A percentile compares a stretch with the other conserved stretches of the same genome.
These are phyloP conservation scores for Semicossyphus pulcher DNA, from an alignment of 2,113 vertebrate genomes.

Conservation along the genomic window DNA sequence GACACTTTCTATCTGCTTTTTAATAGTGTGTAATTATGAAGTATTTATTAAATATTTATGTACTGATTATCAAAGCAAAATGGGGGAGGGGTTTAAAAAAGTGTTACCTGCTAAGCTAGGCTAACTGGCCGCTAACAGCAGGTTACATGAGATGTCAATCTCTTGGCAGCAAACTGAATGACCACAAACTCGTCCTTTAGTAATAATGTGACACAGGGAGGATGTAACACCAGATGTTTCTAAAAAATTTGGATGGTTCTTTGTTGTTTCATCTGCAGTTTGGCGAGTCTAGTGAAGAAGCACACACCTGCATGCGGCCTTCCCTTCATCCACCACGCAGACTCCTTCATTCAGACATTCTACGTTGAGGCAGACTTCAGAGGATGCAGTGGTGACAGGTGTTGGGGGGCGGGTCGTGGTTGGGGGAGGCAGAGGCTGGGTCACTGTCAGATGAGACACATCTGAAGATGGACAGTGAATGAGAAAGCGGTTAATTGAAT, in stretches of 20 bases:
- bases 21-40: too few species aligned
- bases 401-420: background rate
- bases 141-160: too few species aligned
- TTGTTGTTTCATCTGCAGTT: background rate
- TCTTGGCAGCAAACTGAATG: too few species aligned
- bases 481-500: background rate
- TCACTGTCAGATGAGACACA: slow-evolving; percentile 84
- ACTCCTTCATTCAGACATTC: slow-evolving; percentile 87
- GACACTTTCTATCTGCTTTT: too few species aligned
- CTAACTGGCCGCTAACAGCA: too few species aligned
- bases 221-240: background rate
- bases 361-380: slow-evolving; percentile 68
- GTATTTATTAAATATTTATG: too few species aligned
- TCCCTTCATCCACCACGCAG: slow-evolving; percentile 70
- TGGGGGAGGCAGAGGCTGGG: slow-evolving; percentile 62
- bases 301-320: slow-evolving; percentile 87
- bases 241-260: background rate
- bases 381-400: background rate
- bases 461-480: slow-evolving; percentile 79
- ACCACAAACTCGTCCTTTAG: too few species aligned
- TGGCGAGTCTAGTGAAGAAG: background rate
- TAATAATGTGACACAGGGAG: too few species aligned
- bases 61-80: too few species aligned
- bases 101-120: too few species aligned
- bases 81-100: too few species aligned